Percentiles rank a stretch among this genome's conserved stretches.
Evolutionary conservation across 2,888 invertebrate species (phyloP).

Genomic region (Torymus aiolomorphi): DNA sequence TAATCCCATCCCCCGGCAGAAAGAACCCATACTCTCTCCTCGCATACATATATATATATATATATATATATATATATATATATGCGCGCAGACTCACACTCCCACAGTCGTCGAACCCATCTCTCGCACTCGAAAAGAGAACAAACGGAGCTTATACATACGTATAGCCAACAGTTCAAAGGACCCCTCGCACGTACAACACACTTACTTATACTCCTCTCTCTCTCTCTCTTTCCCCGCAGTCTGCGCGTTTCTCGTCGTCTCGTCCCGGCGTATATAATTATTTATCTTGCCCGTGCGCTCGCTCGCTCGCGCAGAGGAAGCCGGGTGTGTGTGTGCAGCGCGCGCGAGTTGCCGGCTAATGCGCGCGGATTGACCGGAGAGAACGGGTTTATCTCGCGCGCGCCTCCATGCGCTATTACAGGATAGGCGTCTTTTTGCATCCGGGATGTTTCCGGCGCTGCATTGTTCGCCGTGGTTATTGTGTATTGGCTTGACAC

Average conservation of each 20-base stretch:
- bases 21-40: too few relatives aligned
- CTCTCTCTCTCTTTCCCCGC: too few relatives aligned
- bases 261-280: slow-evolving; percentile 8
- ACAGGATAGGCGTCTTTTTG: slow-evolving; percentile 3
- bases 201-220: too few relatives aligned
- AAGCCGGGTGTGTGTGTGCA: slow-evolving; percentile 13
- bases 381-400: background rate
- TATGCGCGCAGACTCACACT: background rate
- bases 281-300: slow-evolving; percentile 35
- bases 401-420: background rate
- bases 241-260: too few relatives aligned
- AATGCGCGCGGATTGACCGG: background rate
- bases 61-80: too few relatives aligned
- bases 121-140: background rate
- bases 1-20: too few relatives aligned
- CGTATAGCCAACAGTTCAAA: background rate
- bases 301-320: slow-evolving; percentile 24
- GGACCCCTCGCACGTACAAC: too few relatives aligned
- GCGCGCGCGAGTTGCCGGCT: slow-evolving; percentile 9
- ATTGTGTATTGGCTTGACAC: slow-evolving; percentile 9
- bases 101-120: background rate
- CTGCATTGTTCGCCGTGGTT: background rate
- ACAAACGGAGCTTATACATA: background rate
- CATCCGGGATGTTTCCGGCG: slow-evolving; percentile 25
- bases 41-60: too few relatives aligned